Percentiles rank a stretch among this genome's conserved stretches.
These are phyloP conservation scores for Bufotes viridis DNA, from an alignment of 2,797 vertebrate genomes.

Conservation along the genomic window DNA sequence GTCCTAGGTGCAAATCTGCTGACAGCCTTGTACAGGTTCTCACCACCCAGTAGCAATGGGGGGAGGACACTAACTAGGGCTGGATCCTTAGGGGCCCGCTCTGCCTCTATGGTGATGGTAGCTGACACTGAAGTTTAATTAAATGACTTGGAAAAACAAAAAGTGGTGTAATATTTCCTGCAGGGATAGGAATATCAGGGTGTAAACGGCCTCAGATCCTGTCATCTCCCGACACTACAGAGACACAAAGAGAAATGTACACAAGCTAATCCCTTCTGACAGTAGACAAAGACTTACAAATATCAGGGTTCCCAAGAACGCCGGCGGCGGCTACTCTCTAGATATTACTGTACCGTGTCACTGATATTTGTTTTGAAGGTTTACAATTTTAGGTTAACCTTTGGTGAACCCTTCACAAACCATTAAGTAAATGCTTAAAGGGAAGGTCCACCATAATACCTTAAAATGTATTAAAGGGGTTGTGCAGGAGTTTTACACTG, in stretches of 20 bases:
- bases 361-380: background rate
- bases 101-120: background rate
- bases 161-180: background rate
- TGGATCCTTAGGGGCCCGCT: background rate
- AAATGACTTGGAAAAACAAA: background rate
- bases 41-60: background rate
- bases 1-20: background rate
- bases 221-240: background rate
- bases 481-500: no score
- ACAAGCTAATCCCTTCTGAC: constrained; percentile 33
- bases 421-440: background rate
- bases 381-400: background rate
- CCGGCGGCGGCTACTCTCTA: background rate
- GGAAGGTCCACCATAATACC: background rate
- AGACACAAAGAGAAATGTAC: background rate
- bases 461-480: background rate
- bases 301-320: constrained; percentile 11
- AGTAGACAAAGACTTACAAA: constrained; percentile 24
- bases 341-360: constrained; percentile 2
- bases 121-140: no score
- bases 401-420: background rate
- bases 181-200: background rate
- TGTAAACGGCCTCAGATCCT: background rate
- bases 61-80: background rate
- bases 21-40: no score